These are phyloP conservation scores for Aphaenogaster rudis DNA, from an alignment of 1,140 invertebrate genomes.

Conservation along the genomic window DNA sequence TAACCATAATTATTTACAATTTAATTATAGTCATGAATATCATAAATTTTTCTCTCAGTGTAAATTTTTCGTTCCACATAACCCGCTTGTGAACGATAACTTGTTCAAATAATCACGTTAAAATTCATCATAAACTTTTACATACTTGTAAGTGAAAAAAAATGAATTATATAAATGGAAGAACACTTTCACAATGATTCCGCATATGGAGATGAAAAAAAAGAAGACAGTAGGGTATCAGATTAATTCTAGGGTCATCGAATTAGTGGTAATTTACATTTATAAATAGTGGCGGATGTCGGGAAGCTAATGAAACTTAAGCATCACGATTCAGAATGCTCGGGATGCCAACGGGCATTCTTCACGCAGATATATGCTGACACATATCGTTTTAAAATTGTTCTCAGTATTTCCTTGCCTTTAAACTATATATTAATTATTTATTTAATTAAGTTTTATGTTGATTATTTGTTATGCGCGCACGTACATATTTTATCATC, in stretches of 20 bases:
- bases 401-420: background rate
- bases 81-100: background rate
- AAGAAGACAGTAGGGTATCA: background rate
- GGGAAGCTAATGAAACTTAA: background rate
- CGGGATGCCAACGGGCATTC: background rate
- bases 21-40: no score
- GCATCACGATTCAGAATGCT: background rate
- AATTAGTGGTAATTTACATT: conserved; percentile 14
- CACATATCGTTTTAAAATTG: conserved; percentile 2
- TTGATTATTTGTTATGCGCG: background rate
- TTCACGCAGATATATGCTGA: background rate
- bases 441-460: conserved; percentile 7
- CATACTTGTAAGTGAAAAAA: background rate
- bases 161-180: background rate
- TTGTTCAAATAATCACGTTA: background rate
- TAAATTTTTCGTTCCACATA: no score
- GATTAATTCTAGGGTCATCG: background rate
- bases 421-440: conserved; percentile 11
- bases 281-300: background rate
- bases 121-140: background rate
- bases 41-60: no score
- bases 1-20: no score
- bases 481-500: background rate
- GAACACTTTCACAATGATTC: background rate
- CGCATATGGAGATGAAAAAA: background rate